These are phyloP conservation scores for Vidua chalybeata DNA, from an alignment of 2,113 vertebrate species.

Conservation along the genomic window DNA sequence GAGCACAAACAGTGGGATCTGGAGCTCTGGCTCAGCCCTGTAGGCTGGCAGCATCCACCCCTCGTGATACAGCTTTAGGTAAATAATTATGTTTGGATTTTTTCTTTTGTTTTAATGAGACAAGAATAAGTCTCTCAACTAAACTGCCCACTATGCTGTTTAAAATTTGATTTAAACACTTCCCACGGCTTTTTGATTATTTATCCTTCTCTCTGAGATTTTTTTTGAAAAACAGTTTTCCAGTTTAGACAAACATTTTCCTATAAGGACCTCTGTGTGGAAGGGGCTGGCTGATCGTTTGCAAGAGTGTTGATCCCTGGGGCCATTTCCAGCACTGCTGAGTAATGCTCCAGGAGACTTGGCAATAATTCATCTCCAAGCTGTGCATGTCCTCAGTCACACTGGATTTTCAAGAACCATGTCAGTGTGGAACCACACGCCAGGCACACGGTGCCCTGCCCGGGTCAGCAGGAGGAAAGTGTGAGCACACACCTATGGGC, in stretches of 20 bases:
- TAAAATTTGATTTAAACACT: neutral
- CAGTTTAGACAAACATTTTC: neutral
- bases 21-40: neutral
- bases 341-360: neutral
- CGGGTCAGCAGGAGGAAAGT: fast-evolving
- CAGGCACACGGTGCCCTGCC: fast-evolving
- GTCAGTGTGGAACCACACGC: fast-evolving
- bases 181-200: neutral
- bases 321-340: neutral
- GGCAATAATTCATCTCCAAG: neutral
- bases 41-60: fast-evolving
- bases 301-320: neutral
- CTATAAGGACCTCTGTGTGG: neutral
- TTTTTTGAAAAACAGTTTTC: neutral
- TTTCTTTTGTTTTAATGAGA: neutral
- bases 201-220: neutral
- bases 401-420: neutral
- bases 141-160: neutral
- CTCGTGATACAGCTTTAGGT: neutral
- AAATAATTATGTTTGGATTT: neutral
- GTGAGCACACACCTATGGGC: neutral
- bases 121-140: neutral
- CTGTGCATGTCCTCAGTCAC: neutral
- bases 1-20: neutral
- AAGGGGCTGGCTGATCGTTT: neutral